Evolutionary conservation across 2,797 vertebrate genomes (phyloP).

Genomic region (Sebastes kiyomatsui): DNA sequence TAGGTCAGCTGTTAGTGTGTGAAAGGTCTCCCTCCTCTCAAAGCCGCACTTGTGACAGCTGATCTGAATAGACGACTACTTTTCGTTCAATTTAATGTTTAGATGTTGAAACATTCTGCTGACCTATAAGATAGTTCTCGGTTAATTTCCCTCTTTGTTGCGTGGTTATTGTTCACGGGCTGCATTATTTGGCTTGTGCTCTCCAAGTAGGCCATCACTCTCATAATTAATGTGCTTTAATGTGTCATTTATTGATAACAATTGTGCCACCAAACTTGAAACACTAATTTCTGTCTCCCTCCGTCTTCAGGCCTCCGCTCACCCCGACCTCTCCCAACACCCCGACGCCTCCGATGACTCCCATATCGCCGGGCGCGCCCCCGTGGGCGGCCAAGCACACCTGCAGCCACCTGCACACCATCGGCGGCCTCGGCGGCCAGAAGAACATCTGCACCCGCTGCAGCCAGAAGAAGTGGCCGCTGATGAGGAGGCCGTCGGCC

Average conservation of each 20-base stretch:
- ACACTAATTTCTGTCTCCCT: neutral
- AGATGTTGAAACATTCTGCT: neutral
- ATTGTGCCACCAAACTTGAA: neutral
- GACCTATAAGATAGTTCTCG: neutral
- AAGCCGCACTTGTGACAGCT: neutral
- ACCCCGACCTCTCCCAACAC: conserved; percentile 71
- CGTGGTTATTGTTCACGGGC: neutral
- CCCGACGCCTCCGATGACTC: conserved; percentile 77
- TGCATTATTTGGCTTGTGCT: neutral
- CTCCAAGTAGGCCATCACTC: neutral
- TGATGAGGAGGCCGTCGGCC: conserved; percentile 82
- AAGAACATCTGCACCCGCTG: conserved; percentile 92
- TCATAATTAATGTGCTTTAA: neutral
- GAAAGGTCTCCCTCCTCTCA: conserved; percentile 3
- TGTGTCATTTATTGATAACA: neutral
- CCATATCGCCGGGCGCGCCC: conserved; percentile 84
- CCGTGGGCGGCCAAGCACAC: conserved; percentile 85
- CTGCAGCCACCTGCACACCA: conserved; percentile 94
- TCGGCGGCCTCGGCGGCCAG: conserved; percentile 85
- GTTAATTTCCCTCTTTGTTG: neutral
- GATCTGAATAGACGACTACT: neutral
- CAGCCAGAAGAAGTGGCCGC: conserved; percentile 92
- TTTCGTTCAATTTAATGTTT: neutral
- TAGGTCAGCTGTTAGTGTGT: conserved; percentile 6
- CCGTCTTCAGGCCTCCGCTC: conserved; percentile 44